These are phyloP conservation scores for cattle (Bos taurus) DNA, from an alignment of 2,113 vertebrate species.

Conservation along the genomic window DNA sequence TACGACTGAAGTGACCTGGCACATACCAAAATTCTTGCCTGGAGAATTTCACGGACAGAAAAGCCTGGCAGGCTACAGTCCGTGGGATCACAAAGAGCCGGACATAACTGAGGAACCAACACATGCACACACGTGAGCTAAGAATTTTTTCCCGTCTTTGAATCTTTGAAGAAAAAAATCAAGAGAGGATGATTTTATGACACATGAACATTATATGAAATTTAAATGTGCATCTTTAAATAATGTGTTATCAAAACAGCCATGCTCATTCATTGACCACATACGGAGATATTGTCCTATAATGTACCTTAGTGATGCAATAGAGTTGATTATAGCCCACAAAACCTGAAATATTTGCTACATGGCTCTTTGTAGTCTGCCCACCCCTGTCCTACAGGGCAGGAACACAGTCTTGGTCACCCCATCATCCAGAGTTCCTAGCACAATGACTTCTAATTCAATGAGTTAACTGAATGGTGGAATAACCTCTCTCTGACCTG, in stretches of 20 bases:
- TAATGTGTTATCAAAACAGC: neutral
- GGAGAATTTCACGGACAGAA: neutral
- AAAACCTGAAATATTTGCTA: neutral
- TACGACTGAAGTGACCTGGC: neutral
- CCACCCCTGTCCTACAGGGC: neutral
- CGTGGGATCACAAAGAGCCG: neutral
- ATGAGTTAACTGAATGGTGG: neutral
- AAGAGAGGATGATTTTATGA: neutral
- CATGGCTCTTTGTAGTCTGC: neutral
- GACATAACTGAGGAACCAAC: neutral
- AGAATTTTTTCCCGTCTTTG: neutral
- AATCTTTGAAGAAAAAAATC: neutral
- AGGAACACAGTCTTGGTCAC: neutral
- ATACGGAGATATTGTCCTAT: neutral
- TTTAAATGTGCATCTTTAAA: neutral
- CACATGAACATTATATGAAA: neutral
- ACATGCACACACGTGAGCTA: neutral
- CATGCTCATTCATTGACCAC: neutral
- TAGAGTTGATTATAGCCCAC: neutral
- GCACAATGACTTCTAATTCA: neutral
- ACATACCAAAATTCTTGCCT: neutral
- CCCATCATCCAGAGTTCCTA: neutral
- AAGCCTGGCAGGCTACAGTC: neutral
- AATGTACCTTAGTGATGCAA: neutral
- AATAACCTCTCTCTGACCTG: neutral